Evolutionary conservation across 2,797 vertebrate genomes (phyloP).

Genomic region (Perodicticus potto): DNA sequence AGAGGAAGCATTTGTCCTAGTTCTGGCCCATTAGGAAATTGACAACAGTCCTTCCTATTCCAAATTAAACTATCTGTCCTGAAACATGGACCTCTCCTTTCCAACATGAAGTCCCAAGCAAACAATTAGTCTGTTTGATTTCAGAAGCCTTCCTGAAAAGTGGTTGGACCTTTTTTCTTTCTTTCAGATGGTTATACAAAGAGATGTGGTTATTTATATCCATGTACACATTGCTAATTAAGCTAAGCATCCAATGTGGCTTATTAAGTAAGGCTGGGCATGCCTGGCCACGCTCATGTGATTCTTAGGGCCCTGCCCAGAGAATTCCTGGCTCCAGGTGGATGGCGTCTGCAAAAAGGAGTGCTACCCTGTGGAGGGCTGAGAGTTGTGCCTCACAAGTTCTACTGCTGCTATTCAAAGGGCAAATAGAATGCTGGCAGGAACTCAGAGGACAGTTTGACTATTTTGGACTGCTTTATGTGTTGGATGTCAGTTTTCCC

Average conservation of each 20-base stretch:
- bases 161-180: background rate
- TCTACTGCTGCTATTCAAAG: background rate
- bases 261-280: background rate
- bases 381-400: fast-evolving
- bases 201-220: background rate
- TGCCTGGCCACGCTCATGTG: fast-evolving
- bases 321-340: background rate
- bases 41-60: background rate
- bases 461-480: background rate
- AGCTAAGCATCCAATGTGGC: background rate
- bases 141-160: constrained; percentile 51
- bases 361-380: constrained; percentile 58
- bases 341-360: constrained; percentile 52
- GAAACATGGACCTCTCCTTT: constrained; percentile 64
- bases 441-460: background rate
- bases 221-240: constrained; percentile 19
- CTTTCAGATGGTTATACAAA: background rate
- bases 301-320: background rate
- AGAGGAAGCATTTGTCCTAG: background rate
- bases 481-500: background rate
- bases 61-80: constrained; percentile 41
- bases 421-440: background rate
- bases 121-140: constrained; percentile 5
- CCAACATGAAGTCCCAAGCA: constrained; percentile 7
- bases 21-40: constrained; percentile 48